These are phyloP conservation scores for Spongilla lacustris DNA, from an alignment of 37 sponge, comb jelly and placozoan species.

Conservation along the genomic window DNA sequence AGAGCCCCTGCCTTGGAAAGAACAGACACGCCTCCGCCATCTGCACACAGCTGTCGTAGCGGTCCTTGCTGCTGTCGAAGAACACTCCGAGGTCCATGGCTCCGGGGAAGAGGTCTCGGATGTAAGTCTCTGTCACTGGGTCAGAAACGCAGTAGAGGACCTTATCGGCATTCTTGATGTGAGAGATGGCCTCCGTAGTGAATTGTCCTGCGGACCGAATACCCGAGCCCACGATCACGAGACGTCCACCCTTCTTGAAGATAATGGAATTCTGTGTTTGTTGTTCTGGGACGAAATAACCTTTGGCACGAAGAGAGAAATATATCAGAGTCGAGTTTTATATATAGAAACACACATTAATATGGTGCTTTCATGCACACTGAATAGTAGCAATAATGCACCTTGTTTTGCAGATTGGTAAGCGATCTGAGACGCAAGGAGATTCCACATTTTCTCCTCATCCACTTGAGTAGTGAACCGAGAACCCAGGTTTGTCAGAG, in stretches of 20 bases:
- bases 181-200: conserved; percentile 14
- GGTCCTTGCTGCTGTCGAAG: conserved; percentile 17
- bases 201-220: conserved; percentile 14
- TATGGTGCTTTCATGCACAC: no score
- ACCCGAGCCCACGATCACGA: conserved; percentile 20
- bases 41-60: conserved; percentile 30
- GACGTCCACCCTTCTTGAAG: neutral
- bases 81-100: conserved; percentile 32
- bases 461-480: no score
- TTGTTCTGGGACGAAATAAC: no score
- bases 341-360: no score
- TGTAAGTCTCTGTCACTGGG: conserved; percentile 18
- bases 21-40: conserved; percentile 45
- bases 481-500: neutral
- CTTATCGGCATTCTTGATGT: conserved; percentile 27
- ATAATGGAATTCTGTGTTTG: no score
- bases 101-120: conserved; percentile 22
- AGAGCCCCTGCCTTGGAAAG: conserved; percentile 21
- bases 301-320: no score
- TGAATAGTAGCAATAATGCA: no score
- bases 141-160: conserved; percentile 23
- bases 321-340: no score
- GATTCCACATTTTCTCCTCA: no score
- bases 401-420: no score
- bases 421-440: no score